phyloP scores from a whole-genome alignment of 30 jellyfish, hydroid and myxozoan species.

The Nemopilema nomurai region DNA sequence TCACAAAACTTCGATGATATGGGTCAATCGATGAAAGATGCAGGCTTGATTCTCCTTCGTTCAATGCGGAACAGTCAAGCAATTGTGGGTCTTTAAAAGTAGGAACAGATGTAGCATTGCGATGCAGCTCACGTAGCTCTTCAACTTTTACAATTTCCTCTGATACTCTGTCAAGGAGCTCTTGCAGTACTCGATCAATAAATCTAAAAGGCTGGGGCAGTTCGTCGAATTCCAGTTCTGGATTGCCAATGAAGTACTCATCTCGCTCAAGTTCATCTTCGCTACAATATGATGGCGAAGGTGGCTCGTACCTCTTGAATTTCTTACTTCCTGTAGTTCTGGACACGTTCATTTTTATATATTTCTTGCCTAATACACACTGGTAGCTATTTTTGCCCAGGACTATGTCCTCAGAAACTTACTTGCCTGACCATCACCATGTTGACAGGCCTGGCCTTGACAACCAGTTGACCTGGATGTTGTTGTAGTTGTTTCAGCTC shows the following conservation, averaged over 20 bases:
- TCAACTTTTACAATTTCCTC: constrained; percentile 38
- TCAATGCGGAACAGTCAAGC: constrained; percentile 8
- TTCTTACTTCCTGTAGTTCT: background rate
- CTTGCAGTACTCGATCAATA: constrained; percentile 27
- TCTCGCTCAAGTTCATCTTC: constrained; percentile 50
- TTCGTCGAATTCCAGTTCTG: constrained; percentile 55
- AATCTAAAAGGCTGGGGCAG: constrained; percentile 58
- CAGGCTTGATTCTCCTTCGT: background rate
- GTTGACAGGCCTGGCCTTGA: background rate
- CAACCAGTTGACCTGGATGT: background rate
- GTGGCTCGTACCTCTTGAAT: constrained; percentile 40
- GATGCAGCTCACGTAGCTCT: constrained; percentile 10
- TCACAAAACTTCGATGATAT: background rate
- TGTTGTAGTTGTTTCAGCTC: background rate
- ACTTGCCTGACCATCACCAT: too few species aligned
- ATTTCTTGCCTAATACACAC: too few species aligned
- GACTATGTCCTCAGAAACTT: background rate
- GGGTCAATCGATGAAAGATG: background rate
- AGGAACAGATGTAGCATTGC: constrained; percentile 20
- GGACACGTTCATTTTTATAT: background rate
- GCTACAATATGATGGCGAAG: constrained; percentile 65
- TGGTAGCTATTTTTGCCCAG: too few species aligned
- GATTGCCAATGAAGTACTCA: constrained; percentile 35
- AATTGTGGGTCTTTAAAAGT: constrained; percentile 6
- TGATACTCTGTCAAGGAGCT: constrained; percentile 14